phyloP scores from a whole-genome alignment of 2,888 invertebrate species.

The Hydriomena furcata region DNA sequence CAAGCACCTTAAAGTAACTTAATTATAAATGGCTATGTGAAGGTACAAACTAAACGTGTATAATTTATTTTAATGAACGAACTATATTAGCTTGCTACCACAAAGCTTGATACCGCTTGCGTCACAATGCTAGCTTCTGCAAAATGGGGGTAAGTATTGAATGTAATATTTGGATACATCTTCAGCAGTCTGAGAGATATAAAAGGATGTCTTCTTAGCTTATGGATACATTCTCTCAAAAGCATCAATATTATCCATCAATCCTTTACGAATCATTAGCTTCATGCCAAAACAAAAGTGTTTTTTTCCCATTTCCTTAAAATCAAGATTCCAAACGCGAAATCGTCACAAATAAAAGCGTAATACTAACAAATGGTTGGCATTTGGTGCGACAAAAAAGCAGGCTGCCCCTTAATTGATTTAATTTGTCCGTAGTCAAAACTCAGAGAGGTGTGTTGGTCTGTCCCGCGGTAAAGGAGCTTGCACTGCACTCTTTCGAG shows the following conservation, averaged over 20 bases:
- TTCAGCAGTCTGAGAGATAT: no score
- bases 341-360: conserved; percentile 55
- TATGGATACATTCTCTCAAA: no score
- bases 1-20: no score
- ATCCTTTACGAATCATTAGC: neutral
- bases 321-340: conserved; percentile 24
- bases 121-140: no score
- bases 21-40: no score
- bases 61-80: no score
- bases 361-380: conserved; percentile 70
- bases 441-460: conserved; percentile 55
- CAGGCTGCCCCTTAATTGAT: conserved; percentile 73
- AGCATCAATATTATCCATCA: neutral
- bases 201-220: no score
- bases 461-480: conserved; percentile 26
- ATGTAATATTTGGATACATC: no score
- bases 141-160: no score
- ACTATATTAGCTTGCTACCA: no score
- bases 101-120: no score
- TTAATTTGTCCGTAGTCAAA: conserved; percentile 79
- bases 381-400: conserved; percentile 62
- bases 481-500: neutral
- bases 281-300: conserved; percentile 1
- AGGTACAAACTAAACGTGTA: no score
- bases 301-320: conserved; percentile 13